Evolutionary conservation across 2,113 vertebrate species (phyloP).

Genomic region (Jacana jacana): DNA sequence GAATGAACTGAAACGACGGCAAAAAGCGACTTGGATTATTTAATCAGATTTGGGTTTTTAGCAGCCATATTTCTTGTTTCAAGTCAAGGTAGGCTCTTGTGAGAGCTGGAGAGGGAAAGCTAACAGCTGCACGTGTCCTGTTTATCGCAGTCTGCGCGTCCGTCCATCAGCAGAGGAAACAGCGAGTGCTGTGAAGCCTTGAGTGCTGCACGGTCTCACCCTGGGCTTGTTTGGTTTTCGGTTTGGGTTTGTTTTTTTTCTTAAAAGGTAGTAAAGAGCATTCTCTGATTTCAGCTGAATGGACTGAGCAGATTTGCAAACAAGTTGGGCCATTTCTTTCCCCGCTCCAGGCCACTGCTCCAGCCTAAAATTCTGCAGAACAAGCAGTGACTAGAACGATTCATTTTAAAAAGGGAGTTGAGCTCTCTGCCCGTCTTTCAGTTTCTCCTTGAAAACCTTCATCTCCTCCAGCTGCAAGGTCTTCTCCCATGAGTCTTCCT

Average conservation of each 20-base stretch:
- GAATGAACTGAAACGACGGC: neutral
- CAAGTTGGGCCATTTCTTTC: neutral
- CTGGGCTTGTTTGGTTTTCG: neutral
- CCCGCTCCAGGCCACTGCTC: neutral
- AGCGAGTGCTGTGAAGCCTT: neutral
- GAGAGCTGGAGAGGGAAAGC: neutral
- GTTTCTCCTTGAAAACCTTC: neutral
- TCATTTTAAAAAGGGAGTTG: neutral
- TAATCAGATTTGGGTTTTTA: neutral
- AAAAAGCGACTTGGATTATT: neutral
- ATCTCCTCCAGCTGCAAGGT: fast-evolving
- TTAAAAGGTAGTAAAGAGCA: neutral
- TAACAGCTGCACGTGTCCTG: neutral
- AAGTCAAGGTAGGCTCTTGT: neutral
- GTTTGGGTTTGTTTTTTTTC: fast-evolving
- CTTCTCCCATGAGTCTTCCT: neutral
- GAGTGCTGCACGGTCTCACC: neutral
- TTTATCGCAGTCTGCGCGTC: neutral
- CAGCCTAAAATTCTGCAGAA: neutral
- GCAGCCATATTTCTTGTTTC: neutral
- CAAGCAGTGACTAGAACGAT: neutral
- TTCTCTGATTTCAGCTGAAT: neutral
- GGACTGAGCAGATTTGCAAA: neutral
- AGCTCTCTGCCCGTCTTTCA: fast-evolving
- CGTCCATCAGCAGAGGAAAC: neutral